Evolutionary conservation across 1,140 invertebrate species (phyloP).

Genomic region (Anastrepha ludens): DNA sequence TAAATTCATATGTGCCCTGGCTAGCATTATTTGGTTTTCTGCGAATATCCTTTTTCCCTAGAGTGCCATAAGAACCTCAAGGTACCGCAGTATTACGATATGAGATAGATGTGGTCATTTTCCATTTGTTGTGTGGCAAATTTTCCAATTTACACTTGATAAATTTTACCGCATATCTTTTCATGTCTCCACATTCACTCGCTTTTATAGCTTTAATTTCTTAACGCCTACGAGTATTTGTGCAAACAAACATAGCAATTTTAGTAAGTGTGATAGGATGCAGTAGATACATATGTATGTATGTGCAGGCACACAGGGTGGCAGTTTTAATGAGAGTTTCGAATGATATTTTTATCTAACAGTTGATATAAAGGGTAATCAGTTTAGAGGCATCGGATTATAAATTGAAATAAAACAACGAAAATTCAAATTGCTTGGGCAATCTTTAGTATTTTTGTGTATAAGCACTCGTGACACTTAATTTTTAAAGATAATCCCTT

Average conservation of each 20-base stretch:
- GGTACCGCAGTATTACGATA: neutral
- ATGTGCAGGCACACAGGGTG: too few relatives aligned
- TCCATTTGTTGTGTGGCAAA: slow-evolving; percentile 6
- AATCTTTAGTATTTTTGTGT: too few relatives aligned
- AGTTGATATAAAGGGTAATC: too few relatives aligned
- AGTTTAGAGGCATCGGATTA: too few relatives aligned
- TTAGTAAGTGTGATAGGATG: neutral
- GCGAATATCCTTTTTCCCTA: too few relatives aligned
- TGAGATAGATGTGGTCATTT: neutral
- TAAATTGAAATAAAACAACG: too few relatives aligned
- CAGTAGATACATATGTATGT: neutral
- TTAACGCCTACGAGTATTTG: neutral
- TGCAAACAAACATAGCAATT: neutral
- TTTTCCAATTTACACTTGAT: neutral
- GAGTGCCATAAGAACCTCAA: neutral
- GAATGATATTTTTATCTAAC: too few relatives aligned
- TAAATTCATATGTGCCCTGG: neutral
- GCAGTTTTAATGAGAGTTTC: too few relatives aligned
- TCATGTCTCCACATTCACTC: neutral
- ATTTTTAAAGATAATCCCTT: too few relatives aligned
- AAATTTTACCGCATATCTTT: slow-evolving; percentile 17
- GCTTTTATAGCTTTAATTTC: neutral
- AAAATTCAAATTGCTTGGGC: too few relatives aligned
- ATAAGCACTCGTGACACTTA: too few relatives aligned
- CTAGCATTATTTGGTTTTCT: neutral